Conservation (phyloP, 1,140 invertebrate genomes). For the Drosophila fuyamai region DNA sequence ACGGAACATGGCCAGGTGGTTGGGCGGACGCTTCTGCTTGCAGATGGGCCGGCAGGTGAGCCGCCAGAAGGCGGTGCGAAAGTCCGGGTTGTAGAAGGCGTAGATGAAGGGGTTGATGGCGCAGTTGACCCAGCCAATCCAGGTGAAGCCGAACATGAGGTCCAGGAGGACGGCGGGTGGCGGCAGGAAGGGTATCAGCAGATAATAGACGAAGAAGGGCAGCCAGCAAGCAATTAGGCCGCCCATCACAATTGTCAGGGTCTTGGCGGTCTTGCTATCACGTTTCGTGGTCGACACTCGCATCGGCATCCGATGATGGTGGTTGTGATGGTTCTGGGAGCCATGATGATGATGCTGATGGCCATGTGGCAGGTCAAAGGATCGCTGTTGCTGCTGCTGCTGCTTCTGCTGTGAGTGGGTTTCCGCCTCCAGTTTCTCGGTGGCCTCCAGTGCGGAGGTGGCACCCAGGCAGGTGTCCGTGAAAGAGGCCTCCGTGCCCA, state of each 20-base stretch:
- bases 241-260: conserved; percentile 95
- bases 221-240: conserved; percentile 96
- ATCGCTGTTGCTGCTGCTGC: conserved; percentile 16
- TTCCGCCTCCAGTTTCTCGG: conserved; percentile 21
- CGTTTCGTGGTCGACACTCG: conserved; percentile 88
- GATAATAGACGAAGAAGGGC: conserved; percentile 94
- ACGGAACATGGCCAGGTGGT: conserved; percentile 76
- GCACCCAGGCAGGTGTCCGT: conserved; percentile 66
- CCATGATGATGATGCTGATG: conserved; percentile 21
- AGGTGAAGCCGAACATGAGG: conserved; percentile 93
- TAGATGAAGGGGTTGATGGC: conserved; percentile 95
- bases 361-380: not conserved
- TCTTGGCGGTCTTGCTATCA: conserved; percentile 95
- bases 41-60: conserved; percentile 86
- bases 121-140: conserved; percentile 97
- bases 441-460: conserved; percentile 4
- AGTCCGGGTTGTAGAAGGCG: conserved; percentile 92
- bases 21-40: conserved; percentile 72
- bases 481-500: conserved; percentile 59
- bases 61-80: conserved; percentile 93
- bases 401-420: conserved; percentile 27
- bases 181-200: conserved; percentile 90
- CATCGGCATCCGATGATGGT: conserved; percentile 79
- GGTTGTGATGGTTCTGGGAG: conserved; percentile 42
- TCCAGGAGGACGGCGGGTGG: conserved; percentile 86